Evolutionary conservation across 2,888 invertebrate genomes (phyloP).

Genomic region (Panorpa germanica): DNA sequence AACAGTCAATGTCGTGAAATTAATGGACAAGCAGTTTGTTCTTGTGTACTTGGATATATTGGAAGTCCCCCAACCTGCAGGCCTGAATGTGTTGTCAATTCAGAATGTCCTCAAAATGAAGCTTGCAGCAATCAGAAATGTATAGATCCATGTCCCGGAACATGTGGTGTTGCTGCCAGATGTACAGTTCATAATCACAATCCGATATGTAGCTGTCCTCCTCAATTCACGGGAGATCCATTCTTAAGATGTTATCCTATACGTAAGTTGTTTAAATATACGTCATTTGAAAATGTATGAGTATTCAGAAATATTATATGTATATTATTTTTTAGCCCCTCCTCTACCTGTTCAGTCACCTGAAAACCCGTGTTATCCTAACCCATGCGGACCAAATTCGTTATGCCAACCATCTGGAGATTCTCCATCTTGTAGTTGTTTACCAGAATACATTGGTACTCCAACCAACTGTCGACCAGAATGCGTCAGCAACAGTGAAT

Average conservation of each 20-base stretch:
- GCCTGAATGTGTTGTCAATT: slow-evolving; percentile 49
- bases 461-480: slow-evolving; percentile 58
- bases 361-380: slow-evolving; percentile 42
- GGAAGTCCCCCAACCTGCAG: slow-evolving; percentile 54
- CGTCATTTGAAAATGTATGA: slow-evolving; percentile 11
- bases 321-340: slow-evolving; percentile 16
- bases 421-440: slow-evolving; percentile 48
- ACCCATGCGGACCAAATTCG: slow-evolving; percentile 47
- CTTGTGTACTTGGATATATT: slow-evolving; percentile 44
- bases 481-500: slow-evolving; percentile 54
- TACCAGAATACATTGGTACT: slow-evolving; percentile 41
- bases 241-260: slow-evolving; percentile 25
- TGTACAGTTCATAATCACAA: slow-evolving; percentile 38
- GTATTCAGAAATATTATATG: slow-evolving; percentile 10
- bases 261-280: slow-evolving; percentile 8
- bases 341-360: too few species aligned
- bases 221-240: slow-evolving; percentile 35
- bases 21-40: slow-evolving; percentile 43
- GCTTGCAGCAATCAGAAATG: slow-evolving; percentile 57
- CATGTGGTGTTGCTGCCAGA: slow-evolving; percentile 33
- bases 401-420: slow-evolving; percentile 39
- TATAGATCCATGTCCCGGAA: slow-evolving; percentile 52
- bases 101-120: slow-evolving; percentile 43
- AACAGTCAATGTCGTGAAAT: slow-evolving; percentile 47
- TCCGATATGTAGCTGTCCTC: slow-evolving; percentile 37